These are phyloP conservation scores for Ceyx margarethae DNA, from an alignment of 2,113 vertebrate genomes.

Conservation along the genomic window DNA sequence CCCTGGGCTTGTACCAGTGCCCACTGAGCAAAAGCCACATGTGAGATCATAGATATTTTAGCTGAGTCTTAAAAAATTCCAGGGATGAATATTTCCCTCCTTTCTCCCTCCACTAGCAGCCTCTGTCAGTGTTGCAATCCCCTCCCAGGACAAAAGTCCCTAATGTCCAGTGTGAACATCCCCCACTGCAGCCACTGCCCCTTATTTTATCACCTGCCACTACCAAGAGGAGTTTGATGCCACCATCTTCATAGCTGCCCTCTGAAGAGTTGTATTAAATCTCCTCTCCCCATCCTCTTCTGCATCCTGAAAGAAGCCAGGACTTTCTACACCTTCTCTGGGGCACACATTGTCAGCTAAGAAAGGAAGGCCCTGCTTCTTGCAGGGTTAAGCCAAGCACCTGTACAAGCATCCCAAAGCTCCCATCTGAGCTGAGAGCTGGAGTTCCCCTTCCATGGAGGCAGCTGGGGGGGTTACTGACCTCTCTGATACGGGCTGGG, in stretches of 20 bases:
- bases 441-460: not conserved
- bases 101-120: not conserved
- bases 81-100: not conserved
- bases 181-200: not conserved
- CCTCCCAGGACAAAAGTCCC: not conserved
- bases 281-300: not conserved
- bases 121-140: not conserved
- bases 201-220: not conserved
- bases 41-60: not conserved
- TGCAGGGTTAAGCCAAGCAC: conserved; percentile 30
- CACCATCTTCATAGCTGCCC: not conserved
- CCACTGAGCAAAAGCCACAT: not conserved
- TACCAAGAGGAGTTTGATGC: not conserved
- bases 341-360: not conserved
- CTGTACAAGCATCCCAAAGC: not conserved
- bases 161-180: not conserved
- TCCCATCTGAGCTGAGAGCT: not conserved
- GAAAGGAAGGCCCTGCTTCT: not conserved
- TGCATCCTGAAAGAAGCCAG: not conserved
- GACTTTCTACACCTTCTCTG: not conserved
- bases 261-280: not conserved
- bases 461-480: conserved; percentile 23
- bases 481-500: conserved; percentile 32
- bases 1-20: not conserved
- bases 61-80: not conserved